phyloP scores from a whole-genome alignment of 2,888 invertebrate species.

The Drepana falcataria region DNA sequence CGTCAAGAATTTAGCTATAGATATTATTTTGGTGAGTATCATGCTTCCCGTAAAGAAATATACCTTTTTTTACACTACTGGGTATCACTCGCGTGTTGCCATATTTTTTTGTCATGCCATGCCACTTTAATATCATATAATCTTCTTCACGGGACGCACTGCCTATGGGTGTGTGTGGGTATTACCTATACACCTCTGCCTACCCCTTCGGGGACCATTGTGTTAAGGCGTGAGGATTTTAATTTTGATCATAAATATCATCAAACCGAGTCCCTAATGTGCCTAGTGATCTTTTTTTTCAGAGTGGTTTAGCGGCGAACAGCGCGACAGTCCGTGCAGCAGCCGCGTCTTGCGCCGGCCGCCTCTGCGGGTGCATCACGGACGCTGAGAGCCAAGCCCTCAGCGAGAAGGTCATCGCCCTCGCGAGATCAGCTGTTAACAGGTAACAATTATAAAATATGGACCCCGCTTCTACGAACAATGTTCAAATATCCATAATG shows the following conservation, averaged over 20 bases:
- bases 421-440: slow-evolving; percentile 46
- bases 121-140: too few species aligned
- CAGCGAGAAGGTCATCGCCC: slow-evolving; percentile 48
- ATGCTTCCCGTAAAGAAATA: background rate
- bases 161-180: too few species aligned
- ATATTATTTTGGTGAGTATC: slow-evolving; percentile 84
- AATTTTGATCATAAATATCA: too few species aligned
- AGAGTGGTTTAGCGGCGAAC: slow-evolving; percentile 85
- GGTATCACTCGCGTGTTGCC: too few species aligned
- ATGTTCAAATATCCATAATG: too few species aligned
- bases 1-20: slow-evolving; percentile 90
- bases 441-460: slow-evolving; percentile 4
- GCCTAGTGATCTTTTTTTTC: slow-evolving; percentile 13
- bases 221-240: too few species aligned
- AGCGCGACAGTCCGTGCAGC: slow-evolving; percentile 93
- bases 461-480: background rate
- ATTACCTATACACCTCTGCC: too few species aligned
- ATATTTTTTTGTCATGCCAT: too few species aligned
- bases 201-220: too few species aligned
- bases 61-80: background rate
- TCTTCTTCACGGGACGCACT: too few species aligned
- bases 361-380: slow-evolving; percentile 79
- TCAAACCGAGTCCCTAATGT: background rate
- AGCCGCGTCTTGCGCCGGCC: slow-evolving; percentile 95
- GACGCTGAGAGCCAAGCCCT: slow-evolving; percentile 59